Evolutionary conservation across 2,113 vertebrate genomes (phyloP), one percentile per base, ranked within the genome.

Genomic region (Microcebus ravelobensis): DNA sequence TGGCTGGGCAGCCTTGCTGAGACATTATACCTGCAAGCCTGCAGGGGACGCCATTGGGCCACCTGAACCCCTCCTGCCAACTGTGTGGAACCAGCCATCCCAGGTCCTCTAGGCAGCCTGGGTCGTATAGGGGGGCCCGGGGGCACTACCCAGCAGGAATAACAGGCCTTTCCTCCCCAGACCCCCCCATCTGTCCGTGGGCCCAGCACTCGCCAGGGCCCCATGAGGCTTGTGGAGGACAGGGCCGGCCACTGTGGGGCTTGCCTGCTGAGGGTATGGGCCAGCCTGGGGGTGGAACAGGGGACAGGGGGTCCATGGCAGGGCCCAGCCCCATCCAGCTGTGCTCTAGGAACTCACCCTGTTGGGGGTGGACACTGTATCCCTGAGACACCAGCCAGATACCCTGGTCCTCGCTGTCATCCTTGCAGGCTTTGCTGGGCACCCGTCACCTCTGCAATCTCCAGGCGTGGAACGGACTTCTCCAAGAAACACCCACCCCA

Each of bases 1-100:
- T 3, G 5, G 34, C 25, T 27, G 59, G 29, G 31, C 29, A 71
- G 59, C n/a, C 8, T 12, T 34, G 59, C 59, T 0, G 2, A 45
- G 23, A 17, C 12, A 0, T 42, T 36, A 15, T 13, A 1, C 3
- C 27, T 10, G 21, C 23, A 0, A 1, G 48, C 87, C 97, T 74
- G 95, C 79, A 96, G 97, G 74, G 92, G 92, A 96, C 25, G 10
- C 74, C 7, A 9, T 20, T 17, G 25, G 68, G 52, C 57, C 11
- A 5, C 23, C 48, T 39, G 34, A 55, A 57, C 27, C 6, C 23
- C 12, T 31, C 15, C 31, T 0, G 29, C 20, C 2, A 45, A 9
- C 8, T 4, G 1, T 4, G 12, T 34, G 5, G 11, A 10, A 61
- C 59, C 59, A 12, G 59, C 9, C 59, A 61, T 27, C 59, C 11